Evolutionary conservation across 2,888 invertebrate genomes (phyloP), one percentile per base, ranked within the genome.

Genomic region (Scelioninae gen. 2): DNA sequence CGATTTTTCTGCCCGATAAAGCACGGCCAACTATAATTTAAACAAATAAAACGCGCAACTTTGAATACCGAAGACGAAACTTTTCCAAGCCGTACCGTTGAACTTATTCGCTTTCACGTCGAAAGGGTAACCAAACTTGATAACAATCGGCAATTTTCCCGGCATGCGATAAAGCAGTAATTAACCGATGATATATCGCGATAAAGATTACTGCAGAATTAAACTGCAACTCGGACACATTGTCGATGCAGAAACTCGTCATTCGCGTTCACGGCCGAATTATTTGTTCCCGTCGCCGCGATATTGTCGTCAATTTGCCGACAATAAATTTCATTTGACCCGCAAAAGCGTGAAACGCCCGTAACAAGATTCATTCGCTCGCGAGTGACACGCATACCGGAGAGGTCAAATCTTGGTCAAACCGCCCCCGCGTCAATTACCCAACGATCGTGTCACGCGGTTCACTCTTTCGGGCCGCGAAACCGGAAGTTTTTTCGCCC

Each of bases 161-260:
- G 16, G 18, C 64, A 45, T 10, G 64, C 64, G 46, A 55, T 64
- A 37, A 64, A 64, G 28, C 18, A 35, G 16, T 46, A 64, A 53
- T 35, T 55, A 37, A 22, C n/a, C 28, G 64, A 41, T 64, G 45
- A 53, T 41, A 45, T 28, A 16, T 45, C n/a, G 19, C 6, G 45
- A 53, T 64, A 43, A 53, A 63, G 53, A 64, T 64, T 64, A 41
- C 37, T 1, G 64, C 64, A 45, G 53, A 53, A 53, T 45, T 53
- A 37, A 53, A 43, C 33, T 41, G 25, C 31, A n/a, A 11, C 41
- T 52, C 33, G 43, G 43, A 52, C 22, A 35, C 19, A 41, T 61
- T 41, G 39, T 16, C 11, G 16, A 18, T 60, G 22, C 39, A 13
- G 28, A 50, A 37, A 48, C 25, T 37, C 11, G 46, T 48, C 37